Conservation (phyloP, 2,888 invertebrate genomes). For the Ashinkailepas kermadecensis region DNA sequence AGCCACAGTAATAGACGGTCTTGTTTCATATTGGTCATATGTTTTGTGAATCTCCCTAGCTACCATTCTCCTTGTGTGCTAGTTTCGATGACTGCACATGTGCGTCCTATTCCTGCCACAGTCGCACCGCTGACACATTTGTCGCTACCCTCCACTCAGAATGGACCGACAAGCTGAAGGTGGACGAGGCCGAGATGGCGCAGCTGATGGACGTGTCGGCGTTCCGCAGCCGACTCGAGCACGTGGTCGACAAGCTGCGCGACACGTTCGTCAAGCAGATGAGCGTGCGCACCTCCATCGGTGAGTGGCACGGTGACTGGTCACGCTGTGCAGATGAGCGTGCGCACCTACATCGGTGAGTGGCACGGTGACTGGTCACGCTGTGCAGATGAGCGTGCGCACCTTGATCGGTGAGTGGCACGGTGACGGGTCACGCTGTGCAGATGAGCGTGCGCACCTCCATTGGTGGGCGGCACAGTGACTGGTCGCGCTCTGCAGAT, state of each 20-base stretch:
- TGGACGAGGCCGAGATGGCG: conserved; percentile 40
- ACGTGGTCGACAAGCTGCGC: conserved; percentile 39
- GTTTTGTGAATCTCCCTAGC: background rate
- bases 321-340: background rate
- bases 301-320: conserved; percentile 33
- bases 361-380: no score
- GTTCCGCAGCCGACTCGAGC: conserved; percentile 37
- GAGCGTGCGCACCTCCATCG: conserved; percentile 39
- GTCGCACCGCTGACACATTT: no score
- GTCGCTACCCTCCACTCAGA: conserved; percentile 6
- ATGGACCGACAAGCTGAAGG: conserved; percentile 33
- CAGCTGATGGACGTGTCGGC: conserved; percentile 39
- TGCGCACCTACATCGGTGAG: no score
- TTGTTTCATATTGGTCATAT: no score
- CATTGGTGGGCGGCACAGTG: no score
- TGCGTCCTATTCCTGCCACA: background rate
- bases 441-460: no score
- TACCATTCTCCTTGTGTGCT: background rate
- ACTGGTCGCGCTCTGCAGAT: no score
- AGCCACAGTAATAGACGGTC: no score
- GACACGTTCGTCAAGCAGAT: conserved; percentile 41
- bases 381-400: no score
- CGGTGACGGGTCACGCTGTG: no score
- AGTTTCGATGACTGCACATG: background rate
- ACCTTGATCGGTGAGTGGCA: no score